A percentile compares a stretch with the other conserved stretches of the same genome.
phyloP scores from a whole-genome alignment of 2,113 vertebrate species.

The Eulemur macaco region DNA sequence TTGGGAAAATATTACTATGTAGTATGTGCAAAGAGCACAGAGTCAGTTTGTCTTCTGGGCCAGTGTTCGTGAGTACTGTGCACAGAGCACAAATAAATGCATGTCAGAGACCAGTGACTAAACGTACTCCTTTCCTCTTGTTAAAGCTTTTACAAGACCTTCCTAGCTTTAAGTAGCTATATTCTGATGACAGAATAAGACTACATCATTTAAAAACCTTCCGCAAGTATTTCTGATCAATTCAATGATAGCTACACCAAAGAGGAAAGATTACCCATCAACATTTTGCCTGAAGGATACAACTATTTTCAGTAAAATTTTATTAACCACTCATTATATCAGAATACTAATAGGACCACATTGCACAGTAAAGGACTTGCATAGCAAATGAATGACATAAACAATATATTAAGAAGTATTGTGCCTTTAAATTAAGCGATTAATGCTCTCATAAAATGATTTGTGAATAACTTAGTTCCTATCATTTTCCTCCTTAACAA shows the following conservation, averaged over 20 bases:
- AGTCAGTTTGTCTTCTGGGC: not conserved
- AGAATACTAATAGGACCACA: not conserved
- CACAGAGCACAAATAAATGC: not conserved
- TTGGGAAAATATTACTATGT: not conserved
- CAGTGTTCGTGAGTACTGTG: not conserved
- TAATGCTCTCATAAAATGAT: slow-evolving; percentile 11
- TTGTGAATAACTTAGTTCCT: not conserved
- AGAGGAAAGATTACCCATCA: not conserved
- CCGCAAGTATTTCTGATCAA: slow-evolving; percentile 35
- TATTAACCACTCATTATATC: slow-evolving; percentile 32
- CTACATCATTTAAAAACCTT: slow-evolving; percentile 1
- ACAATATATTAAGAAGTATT: slow-evolving; percentile 31
- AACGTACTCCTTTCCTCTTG: not conserved
- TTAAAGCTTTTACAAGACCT: not conserved
- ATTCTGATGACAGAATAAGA: not conserved
- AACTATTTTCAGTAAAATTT: slow-evolving; percentile 36
- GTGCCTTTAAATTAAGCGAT: not conserved
- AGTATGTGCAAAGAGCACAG: not conserved
- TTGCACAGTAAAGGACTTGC: not conserved
- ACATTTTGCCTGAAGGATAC: not conserved
- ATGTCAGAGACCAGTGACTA: not conserved
- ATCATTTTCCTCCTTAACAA: not conserved
- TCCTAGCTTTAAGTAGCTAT: not conserved
- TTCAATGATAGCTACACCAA: not conserved
- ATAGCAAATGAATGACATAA: slow-evolving; percentile 7